Evolutionary conservation across 1,140 invertebrate species (phyloP), one percentile per base, ranked within the genome.

Genomic region (Dendroctonus ponderosae): DNA sequence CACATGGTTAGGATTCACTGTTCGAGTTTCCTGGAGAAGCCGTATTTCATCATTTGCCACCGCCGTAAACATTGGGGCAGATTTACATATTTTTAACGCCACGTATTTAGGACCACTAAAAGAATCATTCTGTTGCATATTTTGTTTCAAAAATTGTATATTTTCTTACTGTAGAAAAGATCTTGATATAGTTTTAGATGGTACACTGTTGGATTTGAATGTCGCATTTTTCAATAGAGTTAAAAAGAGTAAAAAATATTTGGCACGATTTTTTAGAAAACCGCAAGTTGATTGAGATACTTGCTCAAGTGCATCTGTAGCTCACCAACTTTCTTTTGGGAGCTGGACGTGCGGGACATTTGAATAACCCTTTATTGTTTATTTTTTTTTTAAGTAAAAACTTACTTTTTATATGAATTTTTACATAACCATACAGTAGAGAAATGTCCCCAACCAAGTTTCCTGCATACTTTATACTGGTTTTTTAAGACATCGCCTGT

Each of bases 41-140:
- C 97, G 97, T 75, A 99, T 99, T 86, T 99, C 97, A 84, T 99
- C 97, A 75, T 96, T 80, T 50, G 97, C 97, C 37, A 97, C 97
- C 81, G 98, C 96, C 52, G 94, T 96, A 77, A 98, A 99, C 82
- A 98, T 94, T 60, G 90, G 87, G 49, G 94, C 95, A 73, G 95
- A 97, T 83, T 99, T 99, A 7, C 99, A 96, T 68, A 99, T 95
- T 86, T 99, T 99, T 66, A 99, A 83, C 52, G 97, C 96, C 66
- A 97, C 96, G 84, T 97, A 98, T 74, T 91, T 94, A 73, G 91
- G 89, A 51, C 57, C 69, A 54, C 73, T 76, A 48, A 26, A 73
- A 76, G 8, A 61, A n/a, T n/a, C n/a, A n/a, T n/a, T n/a, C n/a
- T n/a, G n/a, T n/a, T n/a, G n/a, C n/a, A n/a, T n/a, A n/a, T n/a